Evolutionary conservation across 2,113 vertebrate species (phyloP).

Genomic region (Emydocephalus ijimae): DNA sequence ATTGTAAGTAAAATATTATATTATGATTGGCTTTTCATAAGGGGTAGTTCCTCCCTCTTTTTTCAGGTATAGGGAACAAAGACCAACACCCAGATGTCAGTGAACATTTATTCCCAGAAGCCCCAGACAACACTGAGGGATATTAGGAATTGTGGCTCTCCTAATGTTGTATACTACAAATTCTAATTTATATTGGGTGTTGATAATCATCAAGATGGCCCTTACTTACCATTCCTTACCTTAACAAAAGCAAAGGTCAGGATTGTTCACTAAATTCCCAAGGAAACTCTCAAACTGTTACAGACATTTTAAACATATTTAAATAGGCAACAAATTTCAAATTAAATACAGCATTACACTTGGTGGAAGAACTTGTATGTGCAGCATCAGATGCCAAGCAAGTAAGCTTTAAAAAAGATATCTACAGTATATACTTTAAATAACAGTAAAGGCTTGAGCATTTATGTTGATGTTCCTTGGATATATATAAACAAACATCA

Average conservation of each 20-base stretch:
- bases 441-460: not conserved
- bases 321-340: not conserved
- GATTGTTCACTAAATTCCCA: not conserved
- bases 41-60: not conserved
- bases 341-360: not conserved
- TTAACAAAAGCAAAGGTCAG: not conserved
- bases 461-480: constrained; percentile 28
- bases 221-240: not conserved
- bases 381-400: not conserved
- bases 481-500: constrained; percentile 50
- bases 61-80: not conserved
- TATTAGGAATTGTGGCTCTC: not conserved
- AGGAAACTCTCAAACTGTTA: not conserved
- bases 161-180: not conserved
- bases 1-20: not conserved
- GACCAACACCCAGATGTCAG: not conserved
- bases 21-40: not conserved
- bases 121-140: not conserved
- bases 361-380: not conserved
- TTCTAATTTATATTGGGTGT: not conserved
- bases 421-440: not conserved
- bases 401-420: no score
- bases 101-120: not conserved
- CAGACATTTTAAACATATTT: not conserved
- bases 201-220: no score